Percentiles rank a stretch among this genome's conserved stretches.
Evolutionary conservation across 1,140 invertebrate species (phyloP).

Genomic region (Neodiprion virginianus): DNA sequence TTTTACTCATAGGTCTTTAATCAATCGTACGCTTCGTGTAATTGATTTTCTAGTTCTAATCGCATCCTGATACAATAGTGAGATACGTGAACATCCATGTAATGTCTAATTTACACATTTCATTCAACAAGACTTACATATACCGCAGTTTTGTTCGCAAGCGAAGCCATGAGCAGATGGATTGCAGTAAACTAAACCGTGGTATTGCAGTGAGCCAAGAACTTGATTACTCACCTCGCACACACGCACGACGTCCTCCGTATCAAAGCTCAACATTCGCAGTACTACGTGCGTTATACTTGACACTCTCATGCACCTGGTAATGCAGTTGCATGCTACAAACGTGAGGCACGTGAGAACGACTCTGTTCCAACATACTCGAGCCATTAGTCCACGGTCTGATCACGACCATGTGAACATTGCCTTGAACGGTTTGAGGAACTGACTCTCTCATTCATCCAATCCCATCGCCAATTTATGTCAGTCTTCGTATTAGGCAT

Average conservation of each 20-base stretch:
- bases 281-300: neutral
- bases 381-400: neutral
- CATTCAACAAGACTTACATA: too few species aligned
- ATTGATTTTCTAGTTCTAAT: too few species aligned
- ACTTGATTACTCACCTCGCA: constrained; percentile 1
- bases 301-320: neutral
- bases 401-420: neutral
- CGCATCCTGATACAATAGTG: too few species aligned
- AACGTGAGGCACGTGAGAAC: neutral
- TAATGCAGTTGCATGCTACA: neutral
- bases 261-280: neutral
- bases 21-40: too few species aligned
- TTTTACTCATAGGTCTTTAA: neutral
- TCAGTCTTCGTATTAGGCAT: too few species aligned
- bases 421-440: neutral
- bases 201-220: neutral
- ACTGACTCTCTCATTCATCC: neutral
- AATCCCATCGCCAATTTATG: too few species aligned
- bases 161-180: neutral
- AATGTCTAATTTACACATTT: too few species aligned
- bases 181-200: neutral
- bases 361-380: neutral
- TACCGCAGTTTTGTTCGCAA: too few species aligned
- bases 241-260: neutral
- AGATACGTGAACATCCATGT: too few species aligned